Evolutionary conservation across 2,113 vertebrate genomes (phyloP).

Genomic region (Eurypyga helias): DNA sequence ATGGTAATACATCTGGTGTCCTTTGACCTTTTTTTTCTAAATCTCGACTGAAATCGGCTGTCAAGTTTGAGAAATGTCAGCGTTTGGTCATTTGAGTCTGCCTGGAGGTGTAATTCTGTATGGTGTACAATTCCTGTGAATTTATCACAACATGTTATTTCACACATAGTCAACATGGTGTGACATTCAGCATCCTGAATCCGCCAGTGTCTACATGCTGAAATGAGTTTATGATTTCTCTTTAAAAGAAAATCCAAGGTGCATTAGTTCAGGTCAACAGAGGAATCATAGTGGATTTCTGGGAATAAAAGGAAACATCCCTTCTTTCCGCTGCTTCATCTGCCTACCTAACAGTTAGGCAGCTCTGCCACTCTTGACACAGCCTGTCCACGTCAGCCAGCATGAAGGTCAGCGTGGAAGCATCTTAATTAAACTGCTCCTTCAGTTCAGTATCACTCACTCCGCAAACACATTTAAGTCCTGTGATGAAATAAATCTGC

Average conservation of each 20-base stretch:
- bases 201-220: not conserved
- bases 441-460: not conserved
- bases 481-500: not conserved
- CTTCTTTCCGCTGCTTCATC: not conserved
- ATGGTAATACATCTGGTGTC: constrained; percentile 28
- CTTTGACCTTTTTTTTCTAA: constrained; percentile 45
- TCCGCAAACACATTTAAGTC: not conserved
- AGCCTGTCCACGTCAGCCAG: not conserved
- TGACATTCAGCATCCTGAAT: constrained; percentile 33
- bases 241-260: not conserved
- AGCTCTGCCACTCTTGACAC: not conserved
- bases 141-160: constrained; percentile 48
- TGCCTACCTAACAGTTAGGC: no score
- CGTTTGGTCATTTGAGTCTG: constrained; percentile 47
- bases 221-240: not conserved
- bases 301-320: not conserved
- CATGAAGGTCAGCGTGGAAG: not conserved
- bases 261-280: not conserved
- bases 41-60: constrained; percentile 56
- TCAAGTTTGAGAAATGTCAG: constrained; percentile 65
- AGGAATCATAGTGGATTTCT: not conserved
- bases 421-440: not conserved
- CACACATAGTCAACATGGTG: constrained; percentile 32
- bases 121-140: constrained; percentile 21
- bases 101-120: constrained; percentile 45